Percentiles rank a stretch among this genome's conserved stretches.
Evolutionary conservation across 2,113 vertebrate genomes (phyloP).

Genomic region (Menidia beryllina): DNA sequence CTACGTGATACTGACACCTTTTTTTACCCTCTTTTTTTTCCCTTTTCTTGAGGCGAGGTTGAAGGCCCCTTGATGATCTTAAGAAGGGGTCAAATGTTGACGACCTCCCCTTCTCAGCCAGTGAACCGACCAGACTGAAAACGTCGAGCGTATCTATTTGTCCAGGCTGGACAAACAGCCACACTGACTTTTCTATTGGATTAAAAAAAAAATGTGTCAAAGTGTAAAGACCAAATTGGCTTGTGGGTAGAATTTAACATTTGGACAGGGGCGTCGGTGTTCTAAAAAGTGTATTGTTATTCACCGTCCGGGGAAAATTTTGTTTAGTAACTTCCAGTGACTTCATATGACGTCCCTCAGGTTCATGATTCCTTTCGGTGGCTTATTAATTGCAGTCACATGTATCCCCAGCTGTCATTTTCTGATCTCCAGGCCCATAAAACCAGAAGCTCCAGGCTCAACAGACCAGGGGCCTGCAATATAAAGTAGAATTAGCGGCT

Average conservation of each 20-base stretch:
- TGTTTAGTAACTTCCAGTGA: not conserved
- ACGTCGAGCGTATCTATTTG: constrained; percentile 25
- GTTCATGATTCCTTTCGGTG: constrained; percentile 4
- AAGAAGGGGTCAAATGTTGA: constrained; percentile 60
- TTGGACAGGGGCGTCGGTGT: not conserved
- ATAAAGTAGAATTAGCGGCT: not conserved
- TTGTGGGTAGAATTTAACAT: not conserved
- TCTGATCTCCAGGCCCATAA: constrained; percentile 32
- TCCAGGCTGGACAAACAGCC: too few species aligned
- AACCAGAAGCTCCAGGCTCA: constrained; percentile 38
- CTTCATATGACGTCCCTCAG: not conserved
- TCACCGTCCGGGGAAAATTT: not conserved
- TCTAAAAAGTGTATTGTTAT: too few species aligned
- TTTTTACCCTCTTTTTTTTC: constrained; percentile 45
- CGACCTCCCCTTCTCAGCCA: constrained; percentile 11
- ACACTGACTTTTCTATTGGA: not conserved
- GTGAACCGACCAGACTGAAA: constrained; percentile 31
- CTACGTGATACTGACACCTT: constrained; percentile 78
- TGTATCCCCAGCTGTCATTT: constrained; percentile 15
- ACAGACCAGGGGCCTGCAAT: constrained; percentile 36
- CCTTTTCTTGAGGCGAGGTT: constrained; percentile 44
- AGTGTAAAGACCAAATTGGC: too few species aligned
- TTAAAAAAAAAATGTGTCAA: too few species aligned
- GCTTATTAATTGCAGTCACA: constrained; percentile 24
- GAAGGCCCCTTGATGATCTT: constrained; percentile 47